These are phyloP conservation scores for Eugnorisma glareosa DNA, from an alignment of 2,888 invertebrate species.

Conservation along the genomic window DNA sequence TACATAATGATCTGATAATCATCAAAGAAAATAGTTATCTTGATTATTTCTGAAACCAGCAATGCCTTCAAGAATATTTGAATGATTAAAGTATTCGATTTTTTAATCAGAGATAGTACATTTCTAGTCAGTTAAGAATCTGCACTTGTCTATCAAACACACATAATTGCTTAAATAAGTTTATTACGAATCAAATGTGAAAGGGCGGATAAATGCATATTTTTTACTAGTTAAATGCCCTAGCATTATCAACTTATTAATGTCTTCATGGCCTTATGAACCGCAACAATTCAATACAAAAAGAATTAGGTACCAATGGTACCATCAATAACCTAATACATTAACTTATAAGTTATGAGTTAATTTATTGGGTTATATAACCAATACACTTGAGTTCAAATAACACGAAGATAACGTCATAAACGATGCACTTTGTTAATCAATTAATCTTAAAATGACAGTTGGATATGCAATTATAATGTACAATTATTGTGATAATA, in stretches of 20 bases:
- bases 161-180: neutral
- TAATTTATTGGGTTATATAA: too few relatives aligned
- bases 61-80: neutral
- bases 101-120: neutral
- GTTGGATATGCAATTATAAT: conserved; percentile 58
- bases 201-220: neutral
- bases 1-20: neutral
- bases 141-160: neutral
- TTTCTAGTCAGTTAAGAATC: neutral
- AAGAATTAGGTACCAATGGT: neutral
- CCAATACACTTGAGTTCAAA: conserved; percentile 34
- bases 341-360: too few relatives aligned
- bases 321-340: conserved; percentile 28
- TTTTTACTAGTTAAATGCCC: neutral
- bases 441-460: conserved; percentile 66
- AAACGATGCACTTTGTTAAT: conserved; percentile 35
- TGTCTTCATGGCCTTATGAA: neutral
- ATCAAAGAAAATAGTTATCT: neutral
- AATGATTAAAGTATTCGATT: neutral
- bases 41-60: neutral
- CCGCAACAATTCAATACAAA: conserved; percentile 5
- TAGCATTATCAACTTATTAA: neutral
- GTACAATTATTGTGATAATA: conserved; percentile 63
- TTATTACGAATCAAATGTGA: neutral
- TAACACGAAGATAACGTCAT: conserved; percentile 52